phyloP scores from a whole-genome alignment of 1,140 invertebrate species.

The Hyposmocoma kahamanoa region DNA sequence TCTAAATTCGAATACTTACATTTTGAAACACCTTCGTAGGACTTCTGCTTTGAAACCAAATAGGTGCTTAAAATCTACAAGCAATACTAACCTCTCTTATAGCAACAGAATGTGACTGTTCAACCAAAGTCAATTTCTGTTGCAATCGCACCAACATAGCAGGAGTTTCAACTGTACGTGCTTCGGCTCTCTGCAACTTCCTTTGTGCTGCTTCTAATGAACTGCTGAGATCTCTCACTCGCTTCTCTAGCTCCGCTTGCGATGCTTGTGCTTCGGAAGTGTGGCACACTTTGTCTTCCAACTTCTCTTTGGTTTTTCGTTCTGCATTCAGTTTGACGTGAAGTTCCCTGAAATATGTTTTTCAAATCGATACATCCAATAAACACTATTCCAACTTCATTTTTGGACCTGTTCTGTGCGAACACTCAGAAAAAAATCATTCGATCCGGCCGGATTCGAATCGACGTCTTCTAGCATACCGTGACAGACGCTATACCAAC shows the following conservation, averaged over 20 bases:
- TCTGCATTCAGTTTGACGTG: slow-evolving; percentile 59
- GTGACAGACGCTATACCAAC: too few relatives aligned
- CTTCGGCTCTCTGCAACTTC: slow-evolving; percentile 76
- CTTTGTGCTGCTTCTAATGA: slow-evolving; percentile 79
- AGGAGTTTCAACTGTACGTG: slow-evolving; percentile 72
- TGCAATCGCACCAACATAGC: slow-evolving; percentile 79
- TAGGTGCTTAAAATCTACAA: too few relatives aligned
- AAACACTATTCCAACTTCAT: too few relatives aligned
- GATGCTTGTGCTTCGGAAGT: slow-evolving; percentile 47
- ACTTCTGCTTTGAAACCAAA: too few relatives aligned
- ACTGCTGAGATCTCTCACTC: slow-evolving; percentile 73
- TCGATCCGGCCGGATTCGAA: too few relatives aligned
- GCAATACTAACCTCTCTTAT: slow-evolving; percentile 77
- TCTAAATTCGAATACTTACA: too few relatives aligned
- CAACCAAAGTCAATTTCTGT: slow-evolving; percentile 81
- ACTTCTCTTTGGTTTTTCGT: slow-evolving; percentile 74
- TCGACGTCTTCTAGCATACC: too few relatives aligned
- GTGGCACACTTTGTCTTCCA: slow-evolving; percentile 64
- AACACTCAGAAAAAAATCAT: too few relatives aligned
- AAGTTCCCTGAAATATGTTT: slow-evolving; percentile 59
- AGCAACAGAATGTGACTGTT: slow-evolving; percentile 80
- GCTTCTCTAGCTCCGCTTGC: slow-evolving; percentile 58
- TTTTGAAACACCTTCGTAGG: too few relatives aligned
- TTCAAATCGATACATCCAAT: too few relatives aligned
- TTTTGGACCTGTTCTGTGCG: too few relatives aligned